Base-by-base conservation (phyloP, 1,140 invertebrate species). In the Drosophila leontia region DNA sequence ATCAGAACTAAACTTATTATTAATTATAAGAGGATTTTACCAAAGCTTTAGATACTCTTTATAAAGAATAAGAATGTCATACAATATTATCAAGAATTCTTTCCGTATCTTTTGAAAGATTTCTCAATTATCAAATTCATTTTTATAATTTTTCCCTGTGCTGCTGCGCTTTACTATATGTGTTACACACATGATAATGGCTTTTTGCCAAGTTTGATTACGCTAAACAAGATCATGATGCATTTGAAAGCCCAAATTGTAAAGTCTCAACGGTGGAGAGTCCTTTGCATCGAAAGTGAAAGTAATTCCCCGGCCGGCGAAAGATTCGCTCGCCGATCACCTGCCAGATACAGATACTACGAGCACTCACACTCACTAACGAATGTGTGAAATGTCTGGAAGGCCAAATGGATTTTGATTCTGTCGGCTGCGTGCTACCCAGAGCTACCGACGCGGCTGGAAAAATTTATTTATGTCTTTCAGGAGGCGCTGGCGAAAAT, bases 271-370 rank as follows among this genome's bases (percentile, higher is more conserved):
- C 3, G 47, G 53, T 63, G 47, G 53, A 47, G 78, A 84, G 84
- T 88, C 84, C 84, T 88, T 78, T 81, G 70, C 81, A 78, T 74
- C 39, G 80, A 88, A 88, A 88, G 84, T 88, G 84, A 88, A 88
- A 88, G 84, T 84, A 74, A 71, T 17, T 39, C 64, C 51, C 42
- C 51, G 51, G 41, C 41, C 17, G 26, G 68, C 41, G 48, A 75
- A 84, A 75, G 65, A 72, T 80, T 56, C 78, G 61, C 77, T 69
- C 3, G 69, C 53, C 67, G 70, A 82, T 75, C 80, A 77, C 75
- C 82, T 76, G 84, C 80, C 75, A 86, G 59, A 47, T 67, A 78
- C 75, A 77, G 79, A 68, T 80, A 75, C 51, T 68, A 75, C 60
- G 12, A 26, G 32, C 41, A 35, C 58, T 23, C 44, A 68, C 65